Evolutionary conservation across 2,888 invertebrate genomes (phyloP).

Genomic region (Heliconius cydno): DNA sequence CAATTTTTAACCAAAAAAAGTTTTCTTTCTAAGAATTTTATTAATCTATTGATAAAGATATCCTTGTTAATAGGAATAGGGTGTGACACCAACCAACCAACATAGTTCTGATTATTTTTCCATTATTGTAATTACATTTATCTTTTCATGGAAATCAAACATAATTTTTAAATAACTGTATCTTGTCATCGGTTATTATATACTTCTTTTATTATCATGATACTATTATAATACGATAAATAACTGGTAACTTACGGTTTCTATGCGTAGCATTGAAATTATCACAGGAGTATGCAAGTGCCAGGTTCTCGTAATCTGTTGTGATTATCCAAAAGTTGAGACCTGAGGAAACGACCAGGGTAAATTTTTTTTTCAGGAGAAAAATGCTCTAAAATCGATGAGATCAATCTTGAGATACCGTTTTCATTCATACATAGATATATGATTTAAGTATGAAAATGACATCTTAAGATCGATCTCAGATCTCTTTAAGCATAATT

Average conservation of each 20-base stretch:
- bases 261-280: conserved; percentile 46
- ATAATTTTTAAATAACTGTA: too few relatives aligned
- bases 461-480: too few relatives aligned
- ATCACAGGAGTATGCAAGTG: conserved; percentile 61
- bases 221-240: neutral
- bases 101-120: neutral
- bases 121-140: neutral
- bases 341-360: conserved; percentile 52
- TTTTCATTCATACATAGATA: too few relatives aligned
- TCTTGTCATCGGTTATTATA: too few relatives aligned
- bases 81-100: neutral
- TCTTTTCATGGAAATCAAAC: neutral
- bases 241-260: conserved; percentile 15
- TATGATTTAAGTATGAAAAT: too few relatives aligned
- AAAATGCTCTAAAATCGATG: too few relatives aligned
- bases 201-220: too few relatives aligned
- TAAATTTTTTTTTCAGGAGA: too few relatives aligned
- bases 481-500: too few relatives aligned
- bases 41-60: neutral
- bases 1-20: too few relatives aligned
- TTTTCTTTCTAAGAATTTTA: neutral
- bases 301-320: conserved; percentile 53
- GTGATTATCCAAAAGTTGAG: conserved; percentile 62
- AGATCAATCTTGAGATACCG: too few relatives aligned
- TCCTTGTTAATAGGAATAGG: neutral